A percentile compares a stretch with the other conserved stretches of the same genome.
Evolutionary conservation across 2,797 vertebrate species (phyloP).

Genomic region (Liparis tanakae): DNA sequence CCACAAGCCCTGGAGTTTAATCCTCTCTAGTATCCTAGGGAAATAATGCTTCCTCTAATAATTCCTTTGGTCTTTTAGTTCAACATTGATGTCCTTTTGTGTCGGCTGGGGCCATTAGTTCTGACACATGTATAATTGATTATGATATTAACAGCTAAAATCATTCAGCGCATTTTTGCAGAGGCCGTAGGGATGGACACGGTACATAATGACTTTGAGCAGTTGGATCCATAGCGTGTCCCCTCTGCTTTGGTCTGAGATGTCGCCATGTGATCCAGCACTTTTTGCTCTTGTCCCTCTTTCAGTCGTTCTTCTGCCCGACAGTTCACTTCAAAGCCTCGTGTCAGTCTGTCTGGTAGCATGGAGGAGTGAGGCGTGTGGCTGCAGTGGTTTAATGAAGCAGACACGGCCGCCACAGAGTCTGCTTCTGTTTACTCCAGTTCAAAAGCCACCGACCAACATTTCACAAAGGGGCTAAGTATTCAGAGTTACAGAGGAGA

Average conservation of each 20-base stretch:
- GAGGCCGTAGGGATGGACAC: conserved; percentile 53
- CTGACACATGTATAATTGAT: conserved; percentile 79
- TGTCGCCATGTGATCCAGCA: conserved; percentile 30
- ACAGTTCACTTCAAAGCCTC: background rate
- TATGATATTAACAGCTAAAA: conserved; percentile 76
- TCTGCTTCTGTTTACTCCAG: conserved; percentile 31
- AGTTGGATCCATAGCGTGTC: conserved; percentile 62
- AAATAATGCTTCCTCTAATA: conserved; percentile 75
- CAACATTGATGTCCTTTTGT: conserved; percentile 69
- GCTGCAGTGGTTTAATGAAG: background rate
- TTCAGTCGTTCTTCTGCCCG: background rate
- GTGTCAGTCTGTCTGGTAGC: background rate
- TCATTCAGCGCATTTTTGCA: conserved; percentile 68
- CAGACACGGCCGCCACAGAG: conserved; percentile 19
- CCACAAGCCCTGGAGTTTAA: conserved; percentile 71
- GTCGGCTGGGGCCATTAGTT: conserved; percentile 69
- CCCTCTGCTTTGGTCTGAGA: conserved; percentile 34
- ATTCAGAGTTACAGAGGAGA: conserved; percentile 20
- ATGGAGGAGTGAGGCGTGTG: background rate
- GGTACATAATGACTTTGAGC: conserved; percentile 62
- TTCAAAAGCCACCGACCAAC: conserved; percentile 43
- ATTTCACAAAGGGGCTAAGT: conserved; percentile 38
- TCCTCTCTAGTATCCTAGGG: conserved; percentile 72
- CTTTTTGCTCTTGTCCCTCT: conserved; percentile 3
- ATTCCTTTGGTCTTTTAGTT: conserved; percentile 67